These are phyloP conservation scores for Epizoanthus scotinus DNA, from an alignment of 92 coral and sea anemone species.

Conservation along the genomic window DNA sequence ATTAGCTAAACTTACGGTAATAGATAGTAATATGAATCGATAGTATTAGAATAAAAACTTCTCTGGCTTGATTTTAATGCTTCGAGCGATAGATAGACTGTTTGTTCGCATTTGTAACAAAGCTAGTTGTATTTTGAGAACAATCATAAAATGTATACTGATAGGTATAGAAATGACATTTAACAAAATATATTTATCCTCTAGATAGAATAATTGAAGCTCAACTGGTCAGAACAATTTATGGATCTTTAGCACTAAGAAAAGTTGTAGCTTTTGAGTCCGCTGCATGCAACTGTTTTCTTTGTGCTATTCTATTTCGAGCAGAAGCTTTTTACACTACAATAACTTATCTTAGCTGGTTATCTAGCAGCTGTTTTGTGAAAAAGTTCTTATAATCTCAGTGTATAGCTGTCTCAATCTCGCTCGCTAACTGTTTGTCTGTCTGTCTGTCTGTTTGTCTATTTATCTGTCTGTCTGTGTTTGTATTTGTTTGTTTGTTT, in stretches of 20 bases:
- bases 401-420: neutral
- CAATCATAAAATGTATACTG: neutral
- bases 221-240: conserved; percentile 9
- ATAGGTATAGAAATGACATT: neutral
- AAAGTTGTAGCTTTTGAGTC: too few relatives aligned
- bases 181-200: neutral
- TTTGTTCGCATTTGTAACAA: neutral
- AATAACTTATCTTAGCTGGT: neutral
- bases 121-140: neutral
- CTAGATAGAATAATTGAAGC: neutral
- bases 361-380: neutral
- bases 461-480: too few relatives aligned
- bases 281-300: neutral
- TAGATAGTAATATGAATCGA: neutral
- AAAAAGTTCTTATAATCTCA: neutral
- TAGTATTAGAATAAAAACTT: neutral
- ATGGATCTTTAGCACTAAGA: too few relatives aligned
- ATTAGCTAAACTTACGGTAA: too few relatives aligned
- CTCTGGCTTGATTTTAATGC: neutral
- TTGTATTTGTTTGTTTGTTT: too few relatives aligned
- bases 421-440: too few relatives aligned
- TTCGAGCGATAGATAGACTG: neutral
- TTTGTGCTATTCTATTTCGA: neutral
- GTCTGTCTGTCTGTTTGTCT: too few relatives aligned
- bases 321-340: too few relatives aligned